These are phyloP conservation scores for Rhodeus uyekii DNA, from an alignment of 2,797 vertebrate species.

Conservation along the genomic window DNA sequence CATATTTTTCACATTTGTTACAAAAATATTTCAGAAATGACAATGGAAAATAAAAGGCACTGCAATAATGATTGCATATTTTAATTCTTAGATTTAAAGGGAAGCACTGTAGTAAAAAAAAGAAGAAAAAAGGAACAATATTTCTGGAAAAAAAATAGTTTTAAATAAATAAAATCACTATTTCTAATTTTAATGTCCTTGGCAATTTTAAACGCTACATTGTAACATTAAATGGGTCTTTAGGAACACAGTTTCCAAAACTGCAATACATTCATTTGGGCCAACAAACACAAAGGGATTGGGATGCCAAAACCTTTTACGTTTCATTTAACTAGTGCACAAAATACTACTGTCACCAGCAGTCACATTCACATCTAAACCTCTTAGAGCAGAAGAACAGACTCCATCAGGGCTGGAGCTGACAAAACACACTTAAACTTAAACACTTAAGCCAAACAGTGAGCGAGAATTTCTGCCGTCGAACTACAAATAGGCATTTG, in stretches of 20 bases:
- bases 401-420: background rate
- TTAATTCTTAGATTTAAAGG: background rate
- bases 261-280: conserved; percentile 46
- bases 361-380: conserved; percentile 2
- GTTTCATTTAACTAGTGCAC: background rate
- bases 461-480: conserved; percentile 1
- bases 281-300: conserved; percentile 12
- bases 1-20: conserved; percentile 36
- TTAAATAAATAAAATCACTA: background rate
- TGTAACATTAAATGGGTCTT: conserved; percentile 23
- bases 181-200: conserved; percentile 15
- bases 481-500: conserved; percentile 24
- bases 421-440: background rate
- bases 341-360: conserved; percentile 6
- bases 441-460: background rate
- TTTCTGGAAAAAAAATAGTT: background rate
- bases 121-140: background rate
- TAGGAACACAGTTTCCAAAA: conserved; percentile 26
- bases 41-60: conserved; percentile 29
- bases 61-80: conserved; percentile 1
- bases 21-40: conserved; percentile 40
- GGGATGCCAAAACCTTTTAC: conserved; percentile 18
- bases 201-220: conserved; percentile 40
- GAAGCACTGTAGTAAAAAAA: background rate
- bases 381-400: conserved; percentile 19